phyloP scores from a whole-genome alignment of 2,113 vertebrate genomes.

The Thermophis baileyi region DNA sequence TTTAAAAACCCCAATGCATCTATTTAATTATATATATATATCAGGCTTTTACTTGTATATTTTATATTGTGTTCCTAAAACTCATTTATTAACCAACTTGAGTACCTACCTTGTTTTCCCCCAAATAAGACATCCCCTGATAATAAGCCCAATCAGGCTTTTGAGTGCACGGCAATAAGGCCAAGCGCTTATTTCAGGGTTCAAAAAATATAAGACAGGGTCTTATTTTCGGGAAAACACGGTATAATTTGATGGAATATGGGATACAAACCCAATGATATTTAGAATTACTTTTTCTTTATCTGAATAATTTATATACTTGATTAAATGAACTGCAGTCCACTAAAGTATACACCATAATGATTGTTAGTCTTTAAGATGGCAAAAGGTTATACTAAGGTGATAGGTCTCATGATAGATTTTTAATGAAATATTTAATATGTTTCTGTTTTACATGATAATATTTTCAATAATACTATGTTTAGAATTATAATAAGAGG shows the following conservation, averaged over 20 bases:
- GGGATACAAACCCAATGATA: background rate
- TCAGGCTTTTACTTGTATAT: background rate
- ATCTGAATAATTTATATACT: background rate
- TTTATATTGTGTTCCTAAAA: background rate
- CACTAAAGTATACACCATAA: background rate
- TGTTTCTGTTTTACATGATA: background rate
- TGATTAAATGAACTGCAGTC: background rate
- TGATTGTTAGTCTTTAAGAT: background rate
- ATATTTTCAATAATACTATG: background rate
- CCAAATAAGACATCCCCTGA: too few species aligned
- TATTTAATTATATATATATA: background rate
- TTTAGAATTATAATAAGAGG: background rate
- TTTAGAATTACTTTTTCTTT: background rate
- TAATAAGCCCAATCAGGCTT: too few species aligned
- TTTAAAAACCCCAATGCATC: background rate
- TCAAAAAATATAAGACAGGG: too few species aligned
- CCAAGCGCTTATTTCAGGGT: too few species aligned
- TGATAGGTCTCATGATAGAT: background rate
- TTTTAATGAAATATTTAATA: background rate
- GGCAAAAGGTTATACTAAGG: background rate
- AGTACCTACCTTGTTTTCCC: too few species aligned
- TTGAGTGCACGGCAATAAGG: too few species aligned
- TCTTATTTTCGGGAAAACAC: too few species aligned
- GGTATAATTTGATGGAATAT: background rate
- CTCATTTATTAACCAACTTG: background rate